phyloP scores from a whole-genome alignment of 2,113 vertebrate species.

The Apaloderma vittatum region DNA sequence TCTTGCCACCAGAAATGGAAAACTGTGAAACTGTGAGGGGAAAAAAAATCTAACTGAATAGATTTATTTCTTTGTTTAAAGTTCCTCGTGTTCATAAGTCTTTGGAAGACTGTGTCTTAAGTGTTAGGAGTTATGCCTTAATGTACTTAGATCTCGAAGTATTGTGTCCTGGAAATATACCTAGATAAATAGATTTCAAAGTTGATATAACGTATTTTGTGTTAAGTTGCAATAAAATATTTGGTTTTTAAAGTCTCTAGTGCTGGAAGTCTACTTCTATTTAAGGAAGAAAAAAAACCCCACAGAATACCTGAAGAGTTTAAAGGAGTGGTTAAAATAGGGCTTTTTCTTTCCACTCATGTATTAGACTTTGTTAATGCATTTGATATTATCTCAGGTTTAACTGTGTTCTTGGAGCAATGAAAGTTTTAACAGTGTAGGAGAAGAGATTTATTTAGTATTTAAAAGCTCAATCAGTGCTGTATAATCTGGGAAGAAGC shows the following conservation, averaged over 20 bases:
- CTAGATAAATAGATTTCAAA: not conserved
- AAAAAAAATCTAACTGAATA: not conserved
- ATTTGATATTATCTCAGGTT: not conserved
- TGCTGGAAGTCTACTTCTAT: not conserved
- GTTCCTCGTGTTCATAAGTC: not conserved
- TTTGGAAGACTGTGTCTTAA: not conserved
- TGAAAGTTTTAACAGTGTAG: not conserved
- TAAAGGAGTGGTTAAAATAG: not conserved
- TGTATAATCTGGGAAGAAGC: constrained; percentile 31
- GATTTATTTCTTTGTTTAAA: not conserved
- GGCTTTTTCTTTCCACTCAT: accelerated
- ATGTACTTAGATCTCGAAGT: not conserved
- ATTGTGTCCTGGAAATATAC: not conserved
- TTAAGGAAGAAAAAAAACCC: not conserved
- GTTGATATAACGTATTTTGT: not conserved
- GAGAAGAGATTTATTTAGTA: constrained; percentile 49
- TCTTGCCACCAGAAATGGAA: not conserved
- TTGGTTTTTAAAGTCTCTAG: not conserved
- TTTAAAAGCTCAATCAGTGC: constrained; percentile 25
- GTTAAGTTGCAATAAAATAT: not conserved
- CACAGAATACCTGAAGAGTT: not conserved
- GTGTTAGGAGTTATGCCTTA: not conserved
- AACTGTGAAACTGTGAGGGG: not conserved
- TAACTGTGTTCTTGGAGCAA: constrained; percentile 7
- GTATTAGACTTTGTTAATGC: not conserved